Base-by-base conservation (phyloP, 2,797 vertebrate genomes). In the Emys orbicularis region DNA sequence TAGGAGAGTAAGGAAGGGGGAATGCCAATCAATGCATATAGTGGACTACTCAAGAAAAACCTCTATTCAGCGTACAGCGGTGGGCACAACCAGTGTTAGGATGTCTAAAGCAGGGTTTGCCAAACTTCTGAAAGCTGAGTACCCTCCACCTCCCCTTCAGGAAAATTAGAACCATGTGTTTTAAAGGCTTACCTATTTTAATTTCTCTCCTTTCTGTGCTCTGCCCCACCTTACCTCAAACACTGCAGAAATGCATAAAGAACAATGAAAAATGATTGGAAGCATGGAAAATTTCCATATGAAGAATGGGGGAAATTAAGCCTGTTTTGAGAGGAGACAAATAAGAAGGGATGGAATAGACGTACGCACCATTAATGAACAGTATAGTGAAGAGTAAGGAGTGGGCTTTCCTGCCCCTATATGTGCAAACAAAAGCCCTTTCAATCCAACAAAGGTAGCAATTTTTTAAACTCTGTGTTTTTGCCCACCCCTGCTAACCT, bases 401-500 rank as follows among this genome's bases (percentile, higher is more conserved):
- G 11, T 54, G 65, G n/a, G 34, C n/a, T 83, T 86, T 25, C 18
- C 0, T 0, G 8, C 11, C 56, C 49, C 23, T 4, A 44, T 0
- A 0, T 16, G 8, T 11, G 50, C 50, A 27, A 8, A 56, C 59
- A 13, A 84, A 15, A 47, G 83, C 76, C 54, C 27, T 65, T 76
- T 2, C 12, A 57, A 37, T 59, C 37, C 57, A 76, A 56, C 18
- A 12, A 9, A 79, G 52, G 34, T 1, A 84, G 44, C 12, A 44
- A 15, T 1, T 29, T 59, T 80, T 3, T 5, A 0, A 0, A 31
- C 0, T 0, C 3, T 13, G 8, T 29, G 37, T 54, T 57, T 59
- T 87, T 81, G 47, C n/a, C 8, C 12, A 54, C 37, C 34, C 74
- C 31, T 41, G 10, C 5, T 53, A 83, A 57, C 18, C 81, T 83